A percentile compares a stretch with the other conserved stretches of the same genome.
Conservation (phyloP, 2,888 invertebrate species). For the Steinernema hermaphroditum region DNA sequence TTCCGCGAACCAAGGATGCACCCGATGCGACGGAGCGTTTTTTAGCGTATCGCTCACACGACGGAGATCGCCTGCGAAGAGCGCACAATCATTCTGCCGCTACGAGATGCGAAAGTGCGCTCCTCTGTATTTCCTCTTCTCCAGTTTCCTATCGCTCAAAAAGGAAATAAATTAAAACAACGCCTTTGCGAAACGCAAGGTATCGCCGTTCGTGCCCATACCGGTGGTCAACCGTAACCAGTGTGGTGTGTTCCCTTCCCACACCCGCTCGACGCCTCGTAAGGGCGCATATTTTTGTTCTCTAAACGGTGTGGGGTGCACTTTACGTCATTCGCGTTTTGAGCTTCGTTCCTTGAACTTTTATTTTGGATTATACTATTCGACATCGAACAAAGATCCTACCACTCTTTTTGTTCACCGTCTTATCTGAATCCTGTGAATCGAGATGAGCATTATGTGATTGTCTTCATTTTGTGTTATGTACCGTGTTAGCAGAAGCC, state of each 20-base stretch:
- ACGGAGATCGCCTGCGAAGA: not conserved
- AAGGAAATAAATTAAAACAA: slow-evolving; percentile 8
- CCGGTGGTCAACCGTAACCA: not conserved
- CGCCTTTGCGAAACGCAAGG: too few species aligned
- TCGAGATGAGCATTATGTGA: too few species aligned
- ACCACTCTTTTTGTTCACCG: too few species aligned
- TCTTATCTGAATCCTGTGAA: too few species aligned
- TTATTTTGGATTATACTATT: not conserved
- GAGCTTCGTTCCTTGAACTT: slow-evolving; percentile 28
- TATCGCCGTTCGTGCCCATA: too few species aligned
- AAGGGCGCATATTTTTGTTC: not conserved
- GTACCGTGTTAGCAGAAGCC: too few species aligned
- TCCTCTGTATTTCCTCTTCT: slow-evolving; percentile 12
- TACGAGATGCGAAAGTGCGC: slow-evolving; percentile 20
- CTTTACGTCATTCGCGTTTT: slow-evolving; percentile 14
- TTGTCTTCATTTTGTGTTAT: too few species aligned
- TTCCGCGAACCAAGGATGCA: slow-evolving; percentile 13
- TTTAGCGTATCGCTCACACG: slow-evolving; percentile 5
- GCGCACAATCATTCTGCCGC: slow-evolving; percentile 8
- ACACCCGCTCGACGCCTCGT: not conserved
- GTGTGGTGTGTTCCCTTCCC: not conserved
- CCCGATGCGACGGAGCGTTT: not conserved
- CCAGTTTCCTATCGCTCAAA: not conserved
- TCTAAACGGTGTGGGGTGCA: not conserved
- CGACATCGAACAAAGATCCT: too few species aligned